phyloP scores from a whole-genome alignment of 2,797 vertebrate species.

The Eurystomus glaucurus region DNA sequence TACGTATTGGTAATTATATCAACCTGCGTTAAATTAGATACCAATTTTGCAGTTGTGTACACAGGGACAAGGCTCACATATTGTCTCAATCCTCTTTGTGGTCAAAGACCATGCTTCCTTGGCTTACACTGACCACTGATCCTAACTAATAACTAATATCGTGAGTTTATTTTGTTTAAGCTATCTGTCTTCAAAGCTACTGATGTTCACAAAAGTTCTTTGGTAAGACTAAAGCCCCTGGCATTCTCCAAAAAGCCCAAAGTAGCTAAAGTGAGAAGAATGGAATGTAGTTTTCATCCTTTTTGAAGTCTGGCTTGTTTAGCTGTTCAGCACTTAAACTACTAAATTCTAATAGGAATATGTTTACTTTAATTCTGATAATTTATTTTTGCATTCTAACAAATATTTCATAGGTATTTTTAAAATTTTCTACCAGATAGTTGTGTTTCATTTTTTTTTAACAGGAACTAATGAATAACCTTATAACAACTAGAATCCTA shows the following conservation, averaged over 20 bases:
- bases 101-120: neutral
- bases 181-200: neutral
- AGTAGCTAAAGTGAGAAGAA: slow-evolving; percentile 12
- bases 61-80: neutral
- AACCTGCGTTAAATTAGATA: neutral
- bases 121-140: neutral
- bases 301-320: slow-evolving; percentile 32
- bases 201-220: neutral
- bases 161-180: neutral
- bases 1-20: neutral
- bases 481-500: neutral
- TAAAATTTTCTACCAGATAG: neutral
- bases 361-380: neutral
- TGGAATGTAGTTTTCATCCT: slow-evolving; percentile 5
- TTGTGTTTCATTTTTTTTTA: neutral
- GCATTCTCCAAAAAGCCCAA: neutral
- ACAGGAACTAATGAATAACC: neutral
- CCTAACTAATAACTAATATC: neutral
- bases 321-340: neutral
- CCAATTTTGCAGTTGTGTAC: neutral
- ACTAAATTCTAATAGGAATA: neutral
- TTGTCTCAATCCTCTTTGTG: neutral
- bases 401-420: neutral
- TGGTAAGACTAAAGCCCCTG: neutral
- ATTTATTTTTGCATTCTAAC: neutral